phyloP scores from a whole-genome alignment of 2,113 vertebrate genomes.

The Macquaria ambigua region DNA sequence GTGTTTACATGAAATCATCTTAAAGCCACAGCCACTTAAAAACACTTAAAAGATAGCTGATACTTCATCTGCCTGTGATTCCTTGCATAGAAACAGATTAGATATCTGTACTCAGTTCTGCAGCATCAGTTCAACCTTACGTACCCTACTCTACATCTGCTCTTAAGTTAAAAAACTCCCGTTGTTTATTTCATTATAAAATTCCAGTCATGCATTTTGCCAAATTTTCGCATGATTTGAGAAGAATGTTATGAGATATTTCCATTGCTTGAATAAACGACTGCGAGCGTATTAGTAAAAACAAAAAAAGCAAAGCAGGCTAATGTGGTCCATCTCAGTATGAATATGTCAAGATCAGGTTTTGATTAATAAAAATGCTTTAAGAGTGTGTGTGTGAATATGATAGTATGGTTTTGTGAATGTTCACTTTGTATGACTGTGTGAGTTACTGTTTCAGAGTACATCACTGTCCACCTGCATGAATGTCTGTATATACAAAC shows the following conservation, averaged over 20 bases:
- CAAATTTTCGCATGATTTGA: not conserved
- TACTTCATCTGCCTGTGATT: not conserved
- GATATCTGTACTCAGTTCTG: not conserved
- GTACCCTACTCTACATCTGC: not conserved
- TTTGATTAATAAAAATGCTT: not conserved
- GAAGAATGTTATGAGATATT: not conserved
- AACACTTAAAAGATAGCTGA: not conserved
- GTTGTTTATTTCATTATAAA: not conserved
- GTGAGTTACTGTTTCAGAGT: not conserved
- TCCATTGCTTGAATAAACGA: not conserved
- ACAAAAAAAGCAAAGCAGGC: not conserved
- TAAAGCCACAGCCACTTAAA: not conserved
- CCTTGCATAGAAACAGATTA: not conserved
- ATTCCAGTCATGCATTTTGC: not conserved
- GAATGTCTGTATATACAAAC: conserved; percentile 13
- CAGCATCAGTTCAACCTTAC: not conserved
- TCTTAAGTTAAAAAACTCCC: not conserved
- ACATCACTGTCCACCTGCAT: conserved; percentile 10
- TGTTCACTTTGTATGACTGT: no score
- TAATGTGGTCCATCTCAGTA: not conserved
- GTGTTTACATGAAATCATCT: not conserved
- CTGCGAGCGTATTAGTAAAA: not conserved
- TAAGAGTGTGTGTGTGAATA: not conserved
- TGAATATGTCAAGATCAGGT: not conserved
- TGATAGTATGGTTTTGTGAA: not conserved